Evolutionary conservation across 2,113 vertebrate genomes (phyloP), one percentile per base, ranked within the genome.

Genomic region (Pachyramphus minor): DNA sequence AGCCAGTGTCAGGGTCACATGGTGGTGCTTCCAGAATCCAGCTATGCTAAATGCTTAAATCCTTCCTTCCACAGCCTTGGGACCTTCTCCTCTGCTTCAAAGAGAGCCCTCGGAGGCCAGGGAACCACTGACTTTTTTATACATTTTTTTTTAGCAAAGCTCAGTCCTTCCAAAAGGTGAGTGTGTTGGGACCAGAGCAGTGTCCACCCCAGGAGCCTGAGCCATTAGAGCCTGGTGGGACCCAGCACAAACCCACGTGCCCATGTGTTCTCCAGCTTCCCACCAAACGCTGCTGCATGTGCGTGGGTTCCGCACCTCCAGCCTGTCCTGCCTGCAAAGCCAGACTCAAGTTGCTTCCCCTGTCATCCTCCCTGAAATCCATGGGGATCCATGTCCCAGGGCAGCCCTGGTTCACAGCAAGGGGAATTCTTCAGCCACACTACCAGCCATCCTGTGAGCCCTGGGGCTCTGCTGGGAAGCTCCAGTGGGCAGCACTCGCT

Each of bases 31-130:
- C 96, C 92, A 96, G 87, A 95, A 97, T 77, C 60, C 82, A 66
- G 45, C 56, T 60, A 69, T 91, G 75, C 69, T 94, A 95, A 96
- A 92, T 37, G 74, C 74, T 90, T 95, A 95, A 95, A 93, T 89
- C 95, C 89, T 97, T 97, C 95, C 91, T 95, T 97, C 82, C 33
- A 1, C 80, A 0, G 3, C 74, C n/a, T 82, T 87, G 64, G 83
- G 96, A 89, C 80, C 66, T 92, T 82, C 58, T 94, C 60, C 60
- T 93, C 59, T 76, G 69, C 73, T 94, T 94, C 94, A 88, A 93
- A 91, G 59, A 44, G 72, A 77, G 44, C 22, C 59, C 68, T 88
- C 7, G 0, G 69, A 92, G 75, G 31, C 56, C 71, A 66, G 41
- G 31, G 55, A 84, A 72, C 52, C 3, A 1, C 64, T 89, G 60